phyloP scores from a whole-genome alignment of 2,797 vertebrate genomes.

The Pelodytes ibericus region DNA sequence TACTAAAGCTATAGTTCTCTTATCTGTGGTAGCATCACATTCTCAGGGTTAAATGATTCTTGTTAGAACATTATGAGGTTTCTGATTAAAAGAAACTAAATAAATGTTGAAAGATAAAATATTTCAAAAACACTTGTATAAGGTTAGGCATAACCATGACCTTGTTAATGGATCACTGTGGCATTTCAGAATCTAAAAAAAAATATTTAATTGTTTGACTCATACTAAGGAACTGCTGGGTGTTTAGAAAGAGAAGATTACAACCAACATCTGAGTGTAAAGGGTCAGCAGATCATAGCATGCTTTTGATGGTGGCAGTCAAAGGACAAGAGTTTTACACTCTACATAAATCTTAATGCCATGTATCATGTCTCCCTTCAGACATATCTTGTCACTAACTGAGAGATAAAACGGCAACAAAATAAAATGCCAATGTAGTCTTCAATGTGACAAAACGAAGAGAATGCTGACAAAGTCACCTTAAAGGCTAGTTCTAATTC shows the following conservation, averaged over 20 bases:
- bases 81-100: slow-evolving; percentile 31
- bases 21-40: slow-evolving; percentile 23
- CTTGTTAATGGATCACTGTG: slow-evolving; percentile 26
- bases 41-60: slow-evolving; percentile 14
- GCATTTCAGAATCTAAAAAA: slow-evolving; percentile 15
- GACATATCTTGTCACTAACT: slow-evolving; percentile 47
- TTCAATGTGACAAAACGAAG: slow-evolving; percentile 5
- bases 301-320: slow-evolving; percentile 45
- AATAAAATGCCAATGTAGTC: slow-evolving; percentile 24
- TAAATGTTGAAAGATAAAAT: slow-evolving; percentile 13
- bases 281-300: slow-evolving; percentile 36
- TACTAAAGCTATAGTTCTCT: slow-evolving; percentile 28
- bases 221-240: slow-evolving; percentile 9
- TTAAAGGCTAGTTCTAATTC: slow-evolving; percentile 15
- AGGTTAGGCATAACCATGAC: slow-evolving; percentile 23
- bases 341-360: slow-evolving; percentile 43
- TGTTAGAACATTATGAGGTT: slow-evolving; percentile 32
- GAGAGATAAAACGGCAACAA: slow-evolving; percentile 33
- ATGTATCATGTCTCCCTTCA: slow-evolving; percentile 45
- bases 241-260: slow-evolving; percentile 42
- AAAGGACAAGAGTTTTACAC: slow-evolving; percentile 50
- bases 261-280: slow-evolving; percentile 23
- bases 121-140: slow-evolving; percentile 14
- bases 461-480: slow-evolving; percentile 5
- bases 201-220: slow-evolving; percentile 41